Conservation (phyloP, 2,888 invertebrate species). For the Candidula unifasciata region DNA sequence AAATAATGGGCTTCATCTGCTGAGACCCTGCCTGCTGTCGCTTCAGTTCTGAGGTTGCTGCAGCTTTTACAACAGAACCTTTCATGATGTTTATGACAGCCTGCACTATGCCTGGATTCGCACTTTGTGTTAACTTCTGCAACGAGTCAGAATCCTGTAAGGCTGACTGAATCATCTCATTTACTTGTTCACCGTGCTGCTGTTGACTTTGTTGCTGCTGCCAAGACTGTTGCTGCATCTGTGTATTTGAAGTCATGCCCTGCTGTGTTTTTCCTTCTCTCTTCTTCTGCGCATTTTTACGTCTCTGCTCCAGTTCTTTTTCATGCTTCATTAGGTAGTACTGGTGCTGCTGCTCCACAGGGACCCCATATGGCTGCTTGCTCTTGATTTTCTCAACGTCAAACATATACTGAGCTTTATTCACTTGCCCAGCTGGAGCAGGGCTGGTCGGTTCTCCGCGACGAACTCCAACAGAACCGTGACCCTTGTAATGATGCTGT, state of each 20-base stretch:
- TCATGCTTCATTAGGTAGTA: conserved; percentile 41
- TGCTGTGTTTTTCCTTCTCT: conserved; percentile 37
- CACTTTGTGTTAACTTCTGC: conserved; percentile 31
- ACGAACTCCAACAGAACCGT: not conserved
- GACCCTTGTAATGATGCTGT: not conserved
- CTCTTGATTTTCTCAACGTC: conserved; percentile 34
- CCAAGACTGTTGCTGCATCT: conserved; percentile 11
- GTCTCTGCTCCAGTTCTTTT: conserved; percentile 40
- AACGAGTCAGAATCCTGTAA: conserved; percentile 6
- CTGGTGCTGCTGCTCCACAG: conserved; percentile 43
- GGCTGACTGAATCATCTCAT: conserved; percentile 43
- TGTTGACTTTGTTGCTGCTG: conserved; percentile 10
- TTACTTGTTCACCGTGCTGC: conserved; percentile 36
- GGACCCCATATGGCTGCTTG: conserved; percentile 40
- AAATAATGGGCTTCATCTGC: not conserved
- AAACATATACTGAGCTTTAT: conserved; percentile 40
- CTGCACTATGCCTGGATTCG: conserved; percentile 34
- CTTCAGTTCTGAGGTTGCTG: not conserved
- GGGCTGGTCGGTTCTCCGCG: not conserved
- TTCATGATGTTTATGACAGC: conserved; percentile 41
- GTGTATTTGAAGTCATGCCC: not conserved
- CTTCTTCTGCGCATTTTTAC: conserved; percentile 34
- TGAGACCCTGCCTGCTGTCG: not conserved
- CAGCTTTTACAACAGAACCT: conserved; percentile 2
- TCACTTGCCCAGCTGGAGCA: not conserved